These are phyloP conservation scores for Diadromus collaris DNA, from an alignment of 2,888 invertebrate genomes.

Conservation along the genomic window DNA sequence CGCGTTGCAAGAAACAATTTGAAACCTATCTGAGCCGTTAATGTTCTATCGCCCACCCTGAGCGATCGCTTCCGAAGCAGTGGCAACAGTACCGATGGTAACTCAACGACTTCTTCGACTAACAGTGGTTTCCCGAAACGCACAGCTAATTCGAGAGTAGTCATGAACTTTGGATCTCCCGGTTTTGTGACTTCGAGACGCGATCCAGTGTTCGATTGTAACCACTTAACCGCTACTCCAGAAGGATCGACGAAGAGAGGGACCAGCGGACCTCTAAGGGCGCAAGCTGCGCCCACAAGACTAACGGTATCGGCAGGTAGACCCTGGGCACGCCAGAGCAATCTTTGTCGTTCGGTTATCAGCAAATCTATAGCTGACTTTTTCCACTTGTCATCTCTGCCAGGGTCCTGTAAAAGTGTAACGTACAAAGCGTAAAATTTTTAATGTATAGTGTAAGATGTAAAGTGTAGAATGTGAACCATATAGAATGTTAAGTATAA, in stretches of 20 bases:
- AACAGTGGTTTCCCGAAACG: slow-evolving; percentile 81
- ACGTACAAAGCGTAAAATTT: too few relatives aligned
- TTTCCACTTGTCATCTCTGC: slow-evolving; percentile 70
- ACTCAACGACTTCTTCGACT: slow-evolving; percentile 74
- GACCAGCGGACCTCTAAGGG: slow-evolving; percentile 82
- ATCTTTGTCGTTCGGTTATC: slow-evolving; percentile 86
- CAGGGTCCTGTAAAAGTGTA: slow-evolving; percentile 61
- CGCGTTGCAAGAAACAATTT: slow-evolving; percentile 82
- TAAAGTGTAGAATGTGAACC: too few relatives aligned
- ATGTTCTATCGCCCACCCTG: slow-evolving; percentile 73
- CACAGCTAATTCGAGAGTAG: slow-evolving; percentile 88
- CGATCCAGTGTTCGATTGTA: slow-evolving; percentile 86
- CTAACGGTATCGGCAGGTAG: slow-evolving; percentile 84
- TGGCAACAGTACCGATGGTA: slow-evolving; percentile 75
- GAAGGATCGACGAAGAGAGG: slow-evolving; percentile 96
- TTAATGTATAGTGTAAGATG: too few relatives aligned
- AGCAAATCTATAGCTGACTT: slow-evolving; percentile 73
- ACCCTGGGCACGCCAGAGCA: slow-evolving; percentile 94
- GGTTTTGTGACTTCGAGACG: slow-evolving; percentile 91
- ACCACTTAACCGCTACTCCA: slow-evolving; percentile 91
- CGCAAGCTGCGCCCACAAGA: slow-evolving; percentile 75
- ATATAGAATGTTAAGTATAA: too few relatives aligned
- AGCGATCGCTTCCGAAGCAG: slow-evolving; percentile 72
- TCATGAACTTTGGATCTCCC: slow-evolving; percentile 87
- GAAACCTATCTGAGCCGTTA: slow-evolving; percentile 74